Evolutionary conservation across 2,888 invertebrate genomes (phyloP).

Genomic region (Catocala fraxini): DNA sequence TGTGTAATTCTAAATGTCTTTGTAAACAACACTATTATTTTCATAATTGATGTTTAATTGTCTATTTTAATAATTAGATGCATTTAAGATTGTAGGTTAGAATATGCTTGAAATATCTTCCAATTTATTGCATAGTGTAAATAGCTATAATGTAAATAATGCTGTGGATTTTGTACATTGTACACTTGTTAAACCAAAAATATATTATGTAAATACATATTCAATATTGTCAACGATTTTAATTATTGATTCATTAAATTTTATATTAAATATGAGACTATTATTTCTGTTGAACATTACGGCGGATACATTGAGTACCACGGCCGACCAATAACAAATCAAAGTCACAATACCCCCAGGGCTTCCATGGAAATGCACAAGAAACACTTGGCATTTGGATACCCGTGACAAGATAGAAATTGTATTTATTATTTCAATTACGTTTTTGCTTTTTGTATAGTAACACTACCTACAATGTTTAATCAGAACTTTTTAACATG

Average conservation of each 20-base stretch:
- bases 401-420: no score
- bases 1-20: slow-evolving; percentile 12
- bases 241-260: slow-evolving; percentile 63
- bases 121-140: slow-evolving; percentile 50
- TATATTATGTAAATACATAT: slow-evolving; percentile 55
- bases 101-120: slow-evolving; percentile 45
- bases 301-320: no score
- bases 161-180: slow-evolving; percentile 57
- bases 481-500: no score
- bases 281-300: slow-evolving; percentile 12
- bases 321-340: no score
- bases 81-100: slow-evolving; percentile 45
- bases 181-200: slow-evolving; percentile 60
- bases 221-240: slow-evolving; percentile 53
- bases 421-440: no score
- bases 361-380: no score
- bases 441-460: no score
- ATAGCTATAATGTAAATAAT: slow-evolving; percentile 57
- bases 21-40: slow-evolving; percentile 21
- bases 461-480: no score
- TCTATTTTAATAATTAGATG: slow-evolving; percentile 33
- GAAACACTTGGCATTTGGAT: no score
- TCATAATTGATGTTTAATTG: slow-evolving; percentile 25
- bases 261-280: slow-evolving; percentile 48
- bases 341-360: no score